These are phyloP conservation scores for Morinoia aosen DNA, from an alignment of 2,888 invertebrate species.

Conservation along the genomic window DNA sequence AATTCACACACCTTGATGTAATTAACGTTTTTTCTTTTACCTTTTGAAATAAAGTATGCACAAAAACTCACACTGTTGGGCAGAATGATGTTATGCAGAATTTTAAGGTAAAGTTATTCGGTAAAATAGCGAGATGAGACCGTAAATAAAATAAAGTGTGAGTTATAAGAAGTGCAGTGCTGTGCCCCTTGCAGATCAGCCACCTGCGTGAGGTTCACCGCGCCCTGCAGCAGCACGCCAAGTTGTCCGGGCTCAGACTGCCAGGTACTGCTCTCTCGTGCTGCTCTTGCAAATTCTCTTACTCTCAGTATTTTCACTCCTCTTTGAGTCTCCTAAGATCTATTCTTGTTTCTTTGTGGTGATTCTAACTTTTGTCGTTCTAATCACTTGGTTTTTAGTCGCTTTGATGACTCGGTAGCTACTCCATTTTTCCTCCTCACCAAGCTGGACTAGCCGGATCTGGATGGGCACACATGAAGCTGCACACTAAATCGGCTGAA, in stretches of 20 bases:
- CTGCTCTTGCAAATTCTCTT: not conserved
- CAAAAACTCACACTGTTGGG: not conserved
- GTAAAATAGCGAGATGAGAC: not conserved
- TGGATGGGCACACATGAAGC: too few species aligned
- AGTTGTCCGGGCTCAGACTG: not conserved
- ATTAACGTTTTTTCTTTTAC: too few species aligned
- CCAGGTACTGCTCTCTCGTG: not conserved
- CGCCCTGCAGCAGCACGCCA: slow-evolving; percentile 36
- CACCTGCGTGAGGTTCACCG: slow-evolving; percentile 36
- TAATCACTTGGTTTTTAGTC: too few species aligned
- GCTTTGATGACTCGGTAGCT: too few species aligned
- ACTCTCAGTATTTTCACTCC: not conserved
- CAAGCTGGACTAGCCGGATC: too few species aligned
- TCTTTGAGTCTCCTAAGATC: too few species aligned
- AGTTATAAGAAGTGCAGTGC: not conserved
- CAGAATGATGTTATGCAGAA: not conserved
- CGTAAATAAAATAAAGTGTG: not conserved
- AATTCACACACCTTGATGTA: too few species aligned
- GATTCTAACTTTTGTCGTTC: too few species aligned
- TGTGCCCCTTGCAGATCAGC: not conserved
- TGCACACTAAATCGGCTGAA: too few species aligned
- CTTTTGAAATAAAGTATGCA: not conserved
- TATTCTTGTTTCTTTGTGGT: too few species aligned
- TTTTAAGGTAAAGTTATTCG: not conserved
- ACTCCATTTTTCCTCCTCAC: too few species aligned